phyloP scores from a whole-genome alignment of 2,888 invertebrate genomes.

The Pachydiplax longipennis region DNA sequence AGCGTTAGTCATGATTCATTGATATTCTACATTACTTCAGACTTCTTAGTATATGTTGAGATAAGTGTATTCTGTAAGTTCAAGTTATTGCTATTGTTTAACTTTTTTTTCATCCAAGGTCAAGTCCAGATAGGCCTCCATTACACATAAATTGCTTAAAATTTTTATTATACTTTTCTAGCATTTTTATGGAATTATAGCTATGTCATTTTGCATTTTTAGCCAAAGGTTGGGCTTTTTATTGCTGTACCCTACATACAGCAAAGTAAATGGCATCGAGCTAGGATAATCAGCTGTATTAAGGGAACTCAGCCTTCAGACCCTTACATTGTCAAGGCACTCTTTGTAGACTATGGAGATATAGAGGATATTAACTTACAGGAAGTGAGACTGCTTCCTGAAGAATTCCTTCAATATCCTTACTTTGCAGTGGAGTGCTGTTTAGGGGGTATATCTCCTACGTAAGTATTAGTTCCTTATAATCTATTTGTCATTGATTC shows the following conservation, averaged over 20 bases:
- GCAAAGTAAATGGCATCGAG: background rate
- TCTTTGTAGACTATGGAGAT: conserved; percentile 13
- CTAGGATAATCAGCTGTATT: background rate
- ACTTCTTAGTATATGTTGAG: no score
- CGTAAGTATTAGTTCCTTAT: background rate
- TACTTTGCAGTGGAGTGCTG: conserved; percentile 6
- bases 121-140: no score
- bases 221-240: background rate
- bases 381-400: background rate
- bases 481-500: no score
- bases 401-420: background rate
- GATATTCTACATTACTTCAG: no score
- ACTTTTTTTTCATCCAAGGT: no score
- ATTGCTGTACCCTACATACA: background rate
- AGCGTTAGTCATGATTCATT: no score
- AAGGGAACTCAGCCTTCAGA: background rate
- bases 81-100: no score
- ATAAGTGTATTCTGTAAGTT: no score
- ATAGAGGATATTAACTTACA: background rate
- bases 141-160: no score
- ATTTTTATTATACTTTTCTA: no score
- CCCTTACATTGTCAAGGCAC: background rate
- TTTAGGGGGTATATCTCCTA: background rate
- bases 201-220: background rate
- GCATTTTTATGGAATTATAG: background rate